Evolutionary conservation across 2,113 vertebrate genomes (phyloP).

Genomic region (Columbina picui): DNA sequence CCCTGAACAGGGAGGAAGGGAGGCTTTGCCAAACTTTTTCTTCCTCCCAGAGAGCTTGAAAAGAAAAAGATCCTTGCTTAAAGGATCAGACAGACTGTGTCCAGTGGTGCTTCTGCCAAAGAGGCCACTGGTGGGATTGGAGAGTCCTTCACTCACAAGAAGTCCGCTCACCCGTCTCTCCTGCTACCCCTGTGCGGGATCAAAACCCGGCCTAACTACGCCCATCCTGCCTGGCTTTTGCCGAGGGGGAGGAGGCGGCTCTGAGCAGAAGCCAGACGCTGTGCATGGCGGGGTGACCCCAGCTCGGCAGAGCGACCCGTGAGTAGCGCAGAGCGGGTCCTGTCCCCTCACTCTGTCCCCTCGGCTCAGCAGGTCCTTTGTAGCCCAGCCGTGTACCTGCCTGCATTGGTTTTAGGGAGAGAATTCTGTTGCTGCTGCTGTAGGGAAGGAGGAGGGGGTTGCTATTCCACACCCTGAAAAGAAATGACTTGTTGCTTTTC

Average conservation of each 20-base stretch:
- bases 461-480: constrained; percentile 69
- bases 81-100: background rate
- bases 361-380: background rate
- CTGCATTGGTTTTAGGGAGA: constrained; percentile 11
- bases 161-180: background rate
- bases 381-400: background rate
- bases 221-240: constrained; percentile 2
- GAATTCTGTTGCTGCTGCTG: constrained; percentile 28
- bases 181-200: background rate
- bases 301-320: background rate
- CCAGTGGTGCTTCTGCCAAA: background rate
- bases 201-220: background rate
- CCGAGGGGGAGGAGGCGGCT: constrained; percentile 10
- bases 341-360: too few species aligned
- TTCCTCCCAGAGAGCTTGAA: background rate
- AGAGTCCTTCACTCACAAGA: background rate
- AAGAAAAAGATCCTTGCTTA: background rate
- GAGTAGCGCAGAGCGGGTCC: background rate
- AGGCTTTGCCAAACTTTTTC: background rate
- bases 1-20: background rate
- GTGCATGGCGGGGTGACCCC: background rate
- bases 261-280: constrained; percentile 49
- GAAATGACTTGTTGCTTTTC: constrained; percentile 82
- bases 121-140: background rate
- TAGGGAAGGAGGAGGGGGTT: constrained; percentile 31